Conservation (phyloP, 2,888 invertebrate genomes). For the Andrena camellia region DNA sequence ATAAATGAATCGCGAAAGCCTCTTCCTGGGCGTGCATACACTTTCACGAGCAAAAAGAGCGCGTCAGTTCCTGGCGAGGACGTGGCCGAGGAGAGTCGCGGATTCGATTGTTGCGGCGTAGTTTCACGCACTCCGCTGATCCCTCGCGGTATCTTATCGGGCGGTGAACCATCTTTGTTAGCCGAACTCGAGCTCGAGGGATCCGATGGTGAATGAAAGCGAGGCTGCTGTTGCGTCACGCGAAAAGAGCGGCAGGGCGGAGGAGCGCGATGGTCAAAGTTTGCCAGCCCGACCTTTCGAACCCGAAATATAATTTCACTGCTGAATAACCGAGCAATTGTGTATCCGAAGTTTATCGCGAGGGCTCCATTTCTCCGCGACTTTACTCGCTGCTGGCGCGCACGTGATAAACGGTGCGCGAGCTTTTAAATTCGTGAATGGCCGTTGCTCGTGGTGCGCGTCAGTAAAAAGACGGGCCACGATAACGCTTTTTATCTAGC, state of each 20-base stretch:
- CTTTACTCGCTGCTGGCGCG: neutral
- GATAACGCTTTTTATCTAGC: slow-evolving; percentile 71
- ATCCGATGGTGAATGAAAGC: slow-evolving; percentile 28
- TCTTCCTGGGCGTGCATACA: slow-evolving; percentile 24
- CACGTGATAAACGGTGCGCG: neutral
- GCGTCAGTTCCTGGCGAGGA: neutral
- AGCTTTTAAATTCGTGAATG: neutral
- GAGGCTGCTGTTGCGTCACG: slow-evolving; percentile 11
- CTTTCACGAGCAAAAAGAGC: neutral
- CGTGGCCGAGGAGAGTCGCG: slow-evolving; percentile 10
- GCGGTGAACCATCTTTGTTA: slow-evolving; percentile 12
- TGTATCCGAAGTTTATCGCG: neutral
- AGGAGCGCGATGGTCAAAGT: neutral
- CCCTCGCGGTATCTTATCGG: slow-evolving; percentile 31
- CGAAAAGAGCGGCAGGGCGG: neutral
- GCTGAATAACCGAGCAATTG: neutral
- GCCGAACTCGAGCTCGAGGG: neutral
- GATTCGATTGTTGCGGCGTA: slow-evolving; percentile 18
- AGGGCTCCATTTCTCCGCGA: neutral
- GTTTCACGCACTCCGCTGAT: slow-evolving; percentile 24
- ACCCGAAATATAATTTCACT: neutral
- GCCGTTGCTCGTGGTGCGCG: slow-evolving; percentile 24
- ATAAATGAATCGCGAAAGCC: slow-evolving; percentile 51
- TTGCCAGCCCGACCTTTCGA: neutral
- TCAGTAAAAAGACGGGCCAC: slow-evolving; percentile 45